Base-by-base conservation (phyloP, 2,113 vertebrate species). In the Notarius quadriscutis region DNA sequence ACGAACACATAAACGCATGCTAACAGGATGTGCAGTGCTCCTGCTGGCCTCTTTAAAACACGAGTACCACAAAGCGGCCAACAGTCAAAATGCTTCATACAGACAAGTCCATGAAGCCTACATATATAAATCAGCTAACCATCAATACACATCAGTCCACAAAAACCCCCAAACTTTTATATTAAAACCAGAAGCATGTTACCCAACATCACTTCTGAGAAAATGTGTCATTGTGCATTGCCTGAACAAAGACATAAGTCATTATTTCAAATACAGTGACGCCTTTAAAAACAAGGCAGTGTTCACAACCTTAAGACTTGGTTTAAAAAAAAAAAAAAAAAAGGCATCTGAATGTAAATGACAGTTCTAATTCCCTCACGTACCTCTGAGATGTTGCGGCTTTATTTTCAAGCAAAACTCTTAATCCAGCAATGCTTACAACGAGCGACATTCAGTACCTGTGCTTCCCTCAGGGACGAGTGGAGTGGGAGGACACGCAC, bases 391-490 rank as follows among this genome's bases (percentile, higher is more conserved):
- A 86, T 15, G 84, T 86, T 86, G 83, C 80, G 67, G 84, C 88
- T 90, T 91, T 91, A 91, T 90, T 93, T 87, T 91, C 78, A 84
- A 77, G 88, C 84, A 80, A 80, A 83, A 83, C 86, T 88, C 77
- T 90, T 87, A 88, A 82, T 92, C 87, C 87, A 91, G 89, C 84
- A 63, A 87, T 78, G 69, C 81, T 81, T 86, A 83, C 91, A 83
- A 79, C 51, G 77, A 84, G 75, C 82, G 84, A 89, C 86, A 88
- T 81, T 85, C 89, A 91, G 88, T 88, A 94, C 92, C 93, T 93
- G 93, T 94, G 92, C 93, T 93, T 94, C 91, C 91, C 92, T 93
- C 92, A 92, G 90, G 91, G 90, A 88, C 89, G 90, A 60, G 30
- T 53, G 77, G 69, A 87, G 86, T 86, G 84, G 89, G 78, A 89